Evolutionary conservation across 2,888 invertebrate genomes (phyloP).

Genomic region (Drosophila prostipennis): DNA sequence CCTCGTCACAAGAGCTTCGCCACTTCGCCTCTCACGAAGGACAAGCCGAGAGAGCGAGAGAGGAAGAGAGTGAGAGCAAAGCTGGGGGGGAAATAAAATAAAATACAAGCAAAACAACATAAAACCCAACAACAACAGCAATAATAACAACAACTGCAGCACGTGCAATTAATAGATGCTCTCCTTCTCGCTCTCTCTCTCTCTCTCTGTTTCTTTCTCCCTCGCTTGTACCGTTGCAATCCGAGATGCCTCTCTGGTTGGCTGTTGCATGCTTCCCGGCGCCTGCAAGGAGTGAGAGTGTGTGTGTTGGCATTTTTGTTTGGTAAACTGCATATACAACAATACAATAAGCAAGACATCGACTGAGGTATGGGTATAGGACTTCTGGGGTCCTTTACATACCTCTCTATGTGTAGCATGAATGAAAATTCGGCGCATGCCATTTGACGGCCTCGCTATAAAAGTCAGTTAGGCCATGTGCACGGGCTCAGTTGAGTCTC

Average conservation of each 20-base stretch:
- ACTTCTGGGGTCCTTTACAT: constrained; percentile 35
- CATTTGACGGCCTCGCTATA: constrained; percentile 74
- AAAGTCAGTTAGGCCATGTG: constrained; percentile 76
- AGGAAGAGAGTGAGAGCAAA: constrained; percentile 37
- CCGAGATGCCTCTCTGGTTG: constrained; percentile 67
- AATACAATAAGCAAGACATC: constrained; percentile 77
- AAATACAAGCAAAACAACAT: constrained; percentile 76
- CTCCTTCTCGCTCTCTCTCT: constrained; percentile 17
- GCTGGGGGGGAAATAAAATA: constrained; percentile 68
- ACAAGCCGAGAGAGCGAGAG: constrained; percentile 11
- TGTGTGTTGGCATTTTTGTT: constrained; percentile 79
- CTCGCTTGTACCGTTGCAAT: constrained; percentile 21
- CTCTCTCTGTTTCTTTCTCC: neutral
- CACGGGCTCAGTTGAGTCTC: constrained; percentile 73
- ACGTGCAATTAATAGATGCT: constrained; percentile 79
- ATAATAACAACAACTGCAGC: constrained; percentile 50
- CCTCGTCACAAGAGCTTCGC: constrained; percentile 20
- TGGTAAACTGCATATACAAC: constrained; percentile 80
- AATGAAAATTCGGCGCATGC: constrained; percentile 71
- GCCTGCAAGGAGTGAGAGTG: constrained; percentile 64
- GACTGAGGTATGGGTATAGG: constrained; percentile 18
- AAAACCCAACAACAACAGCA: constrained; percentile 51
- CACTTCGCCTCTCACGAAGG: constrained; percentile 19
- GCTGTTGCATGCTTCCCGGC: constrained; percentile 74
- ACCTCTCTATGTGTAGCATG: constrained; percentile 36